Conservation (phyloP, 2,888 invertebrate species). For the Cerastoderma edule region DNA sequence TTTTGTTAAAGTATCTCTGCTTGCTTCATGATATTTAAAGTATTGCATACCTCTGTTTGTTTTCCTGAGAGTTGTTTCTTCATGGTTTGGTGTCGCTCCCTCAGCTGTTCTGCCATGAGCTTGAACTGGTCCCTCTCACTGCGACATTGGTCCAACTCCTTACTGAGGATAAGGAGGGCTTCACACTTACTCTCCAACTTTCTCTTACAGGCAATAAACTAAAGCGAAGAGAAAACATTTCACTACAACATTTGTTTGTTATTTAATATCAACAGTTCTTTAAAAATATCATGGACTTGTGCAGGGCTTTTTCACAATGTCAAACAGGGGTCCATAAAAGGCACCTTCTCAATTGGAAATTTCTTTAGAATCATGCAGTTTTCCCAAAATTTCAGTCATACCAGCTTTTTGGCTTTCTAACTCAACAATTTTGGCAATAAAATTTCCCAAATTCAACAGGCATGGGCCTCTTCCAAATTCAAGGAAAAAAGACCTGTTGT, state of each 20-base stretch:
- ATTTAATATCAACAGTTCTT: too few relatives aligned
- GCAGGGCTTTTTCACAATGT: too few relatives aligned
- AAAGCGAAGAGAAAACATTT: slow-evolving; percentile 31
- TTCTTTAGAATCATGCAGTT: too few relatives aligned
- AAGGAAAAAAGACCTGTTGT: too few relatives aligned
- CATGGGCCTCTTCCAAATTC: too few relatives aligned
- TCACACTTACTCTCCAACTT: slow-evolving; percentile 93
- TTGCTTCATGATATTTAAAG: slow-evolving; percentile 22
- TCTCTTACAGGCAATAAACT: slow-evolving; percentile 82
- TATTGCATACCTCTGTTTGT: slow-evolving; percentile 53
- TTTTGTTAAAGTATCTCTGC: background rate
- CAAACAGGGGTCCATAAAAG: too few relatives aligned
- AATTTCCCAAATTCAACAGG: too few relatives aligned
- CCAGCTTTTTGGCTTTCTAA: too few relatives aligned
- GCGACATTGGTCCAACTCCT: slow-evolving; percentile 91
- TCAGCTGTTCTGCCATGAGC: slow-evolving; percentile 91
- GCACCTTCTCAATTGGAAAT: too few relatives aligned
- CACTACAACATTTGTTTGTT: background rate
- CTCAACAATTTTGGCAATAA: too few relatives aligned
- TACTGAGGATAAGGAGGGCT: slow-evolving; percentile 90
- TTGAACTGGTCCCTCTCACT: slow-evolving; percentile 92
- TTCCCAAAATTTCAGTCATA: too few relatives aligned
- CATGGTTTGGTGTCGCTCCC: slow-evolving; percentile 84
- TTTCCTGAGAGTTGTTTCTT: slow-evolving; percentile 82
- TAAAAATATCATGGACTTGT: too few relatives aligned